A percentile compares a stretch with the other conserved stretches of the same genome.
These are phyloP conservation scores for Desmodus rotundus DNA, from an alignment of 2,113 vertebrate genomes.

Conservation along the genomic window DNA sequence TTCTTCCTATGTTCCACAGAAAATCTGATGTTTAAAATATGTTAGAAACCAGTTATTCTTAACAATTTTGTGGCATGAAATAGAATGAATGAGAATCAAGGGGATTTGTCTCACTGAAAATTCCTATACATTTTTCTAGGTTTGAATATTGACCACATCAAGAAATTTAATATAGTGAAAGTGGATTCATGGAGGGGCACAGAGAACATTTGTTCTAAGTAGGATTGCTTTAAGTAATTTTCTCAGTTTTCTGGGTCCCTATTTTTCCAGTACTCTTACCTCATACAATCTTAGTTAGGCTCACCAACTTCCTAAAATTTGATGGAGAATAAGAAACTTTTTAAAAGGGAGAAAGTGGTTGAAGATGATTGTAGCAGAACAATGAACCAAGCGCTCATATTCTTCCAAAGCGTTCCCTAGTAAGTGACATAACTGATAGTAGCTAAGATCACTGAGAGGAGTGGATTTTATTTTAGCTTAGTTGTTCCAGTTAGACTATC, in stretches of 20 bases:
- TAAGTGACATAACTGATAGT: background rate
- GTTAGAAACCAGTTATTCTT: background rate
- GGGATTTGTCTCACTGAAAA: slow-evolving; percentile 15
- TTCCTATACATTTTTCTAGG: slow-evolving; percentile 17
- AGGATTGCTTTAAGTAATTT: slow-evolving; percentile 18
- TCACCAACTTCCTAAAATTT: background rate
- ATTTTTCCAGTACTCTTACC: background rate
- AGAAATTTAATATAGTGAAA: slow-evolving; percentile 6
- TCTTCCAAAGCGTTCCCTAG: slow-evolving; percentile 24
- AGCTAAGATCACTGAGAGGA: background rate
- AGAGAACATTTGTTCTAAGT: background rate
- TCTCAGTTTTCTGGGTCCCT: background rate
- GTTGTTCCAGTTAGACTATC: background rate
- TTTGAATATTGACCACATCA: slow-evolving; percentile 21
- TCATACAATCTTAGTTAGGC: background rate
- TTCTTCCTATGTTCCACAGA: slow-evolving; percentile 22
- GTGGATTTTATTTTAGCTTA: background rate
- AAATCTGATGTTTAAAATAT: slow-evolving; percentile 27
- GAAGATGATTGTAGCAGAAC: slow-evolving; percentile 32
- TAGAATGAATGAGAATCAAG: slow-evolving; percentile 16
- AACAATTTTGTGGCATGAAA: background rate
- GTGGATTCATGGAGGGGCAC: background rate
- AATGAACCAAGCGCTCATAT: background rate
- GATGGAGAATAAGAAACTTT: background rate
- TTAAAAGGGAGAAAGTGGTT: background rate